Evolutionary conservation across 2,113 vertebrate genomes (phyloP).

Genomic region (Zosterops japonicus): DNA sequence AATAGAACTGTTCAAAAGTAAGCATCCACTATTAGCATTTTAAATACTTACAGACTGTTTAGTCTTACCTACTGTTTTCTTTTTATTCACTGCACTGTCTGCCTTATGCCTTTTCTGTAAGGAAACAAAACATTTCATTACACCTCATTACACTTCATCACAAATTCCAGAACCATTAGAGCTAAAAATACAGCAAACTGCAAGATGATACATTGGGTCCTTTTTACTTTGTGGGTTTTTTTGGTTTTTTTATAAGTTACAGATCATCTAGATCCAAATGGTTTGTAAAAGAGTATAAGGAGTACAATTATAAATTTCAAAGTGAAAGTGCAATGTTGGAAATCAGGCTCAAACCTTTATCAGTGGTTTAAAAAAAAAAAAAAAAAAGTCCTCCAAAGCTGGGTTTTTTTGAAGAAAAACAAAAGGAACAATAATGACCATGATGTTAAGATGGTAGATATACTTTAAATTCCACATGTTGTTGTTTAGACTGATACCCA

Average conservation of each 20-base stretch:
- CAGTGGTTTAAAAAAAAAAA: not conserved
- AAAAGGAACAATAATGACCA: not conserved
- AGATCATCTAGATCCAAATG: not conserved
- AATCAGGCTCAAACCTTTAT: not conserved
- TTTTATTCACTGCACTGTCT: conserved; percentile 96
- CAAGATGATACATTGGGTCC: not conserved
- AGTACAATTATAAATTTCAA: not conserved
- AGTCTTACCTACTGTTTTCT: conserved; percentile 92
- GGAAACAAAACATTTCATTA: conserved; percentile 48
- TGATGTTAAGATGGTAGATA: not conserved
- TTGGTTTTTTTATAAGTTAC: not conserved
- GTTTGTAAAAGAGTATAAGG: not conserved
- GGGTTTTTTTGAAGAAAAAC: rapidly evolving
- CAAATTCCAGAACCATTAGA: not conserved
- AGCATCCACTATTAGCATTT: not conserved
- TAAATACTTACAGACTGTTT: not conserved
- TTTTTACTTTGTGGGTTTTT: not conserved
- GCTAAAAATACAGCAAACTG: not conserved
- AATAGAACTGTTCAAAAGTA: not conserved
- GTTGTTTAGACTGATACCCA: not conserved
- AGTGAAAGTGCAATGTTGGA: not conserved
- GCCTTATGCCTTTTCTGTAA: conserved; percentile 96
- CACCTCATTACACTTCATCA: not conserved
- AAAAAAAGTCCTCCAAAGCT: not conserved
- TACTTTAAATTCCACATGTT: not conserved